Conservation (phyloP, 1,140 invertebrate species). For the Eciton burchellii region DNA sequence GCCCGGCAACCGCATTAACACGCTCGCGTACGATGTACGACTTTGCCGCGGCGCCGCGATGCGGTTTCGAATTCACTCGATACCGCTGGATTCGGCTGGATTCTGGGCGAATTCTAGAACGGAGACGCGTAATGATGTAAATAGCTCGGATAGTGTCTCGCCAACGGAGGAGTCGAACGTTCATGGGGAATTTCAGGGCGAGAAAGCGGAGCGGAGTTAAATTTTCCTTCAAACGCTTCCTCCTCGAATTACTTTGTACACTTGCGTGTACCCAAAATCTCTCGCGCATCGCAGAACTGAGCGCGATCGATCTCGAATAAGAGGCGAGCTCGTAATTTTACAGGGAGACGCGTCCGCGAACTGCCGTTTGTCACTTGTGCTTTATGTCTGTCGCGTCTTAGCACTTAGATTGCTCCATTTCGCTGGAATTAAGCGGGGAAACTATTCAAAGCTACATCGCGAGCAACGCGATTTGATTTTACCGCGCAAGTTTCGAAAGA, state of each 20-base stretch:
- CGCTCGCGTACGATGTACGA: constrained; percentile 10
- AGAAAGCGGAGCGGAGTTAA: neutral
- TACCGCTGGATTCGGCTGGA: neutral
- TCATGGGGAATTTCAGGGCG: neutral
- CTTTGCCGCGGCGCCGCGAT: neutral
- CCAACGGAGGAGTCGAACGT: neutral
- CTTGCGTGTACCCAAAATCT: too few species aligned
- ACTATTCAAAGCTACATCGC: constrained; percentile 31
- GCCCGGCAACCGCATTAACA: constrained; percentile 46
- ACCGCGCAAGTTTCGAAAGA: constrained; percentile 22
- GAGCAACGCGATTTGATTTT: constrained; percentile 31
- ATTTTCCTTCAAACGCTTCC: neutral
- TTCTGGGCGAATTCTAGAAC: neutral
- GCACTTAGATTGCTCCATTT: constrained; percentile 43
- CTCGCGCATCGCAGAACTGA: neutral
- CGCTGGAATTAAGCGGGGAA: constrained; percentile 43
- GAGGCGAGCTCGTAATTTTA: constrained; percentile 43
- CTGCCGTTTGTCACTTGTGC: constrained; percentile 28
- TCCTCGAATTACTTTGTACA: neutral
- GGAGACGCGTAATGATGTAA: neutral
- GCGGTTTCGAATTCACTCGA: constrained; percentile 35
- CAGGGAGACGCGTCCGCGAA: neutral
- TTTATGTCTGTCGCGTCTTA: constrained; percentile 31
- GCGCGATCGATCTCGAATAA: neutral
- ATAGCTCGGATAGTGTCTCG: neutral